Percentiles rank a stretch among this genome's conserved stretches.
Conservation (phyloP, 2,888 invertebrate genomes). For the Microctonus aethiopoides region DNA sequence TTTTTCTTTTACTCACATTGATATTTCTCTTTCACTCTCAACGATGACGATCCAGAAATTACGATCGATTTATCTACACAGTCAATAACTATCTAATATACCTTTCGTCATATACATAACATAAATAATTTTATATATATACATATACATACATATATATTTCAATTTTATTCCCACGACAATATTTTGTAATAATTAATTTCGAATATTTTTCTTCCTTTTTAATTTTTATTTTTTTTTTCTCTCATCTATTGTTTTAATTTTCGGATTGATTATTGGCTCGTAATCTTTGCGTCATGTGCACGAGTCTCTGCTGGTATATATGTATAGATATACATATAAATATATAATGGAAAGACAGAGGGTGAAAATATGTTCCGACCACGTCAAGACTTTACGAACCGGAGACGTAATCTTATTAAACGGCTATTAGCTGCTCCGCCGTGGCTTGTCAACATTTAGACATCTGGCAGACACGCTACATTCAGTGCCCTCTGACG, state of each 20-base stretch:
- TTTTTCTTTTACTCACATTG: no score
- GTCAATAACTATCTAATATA: slow-evolving; percentile 1
- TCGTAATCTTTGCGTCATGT: not conserved
- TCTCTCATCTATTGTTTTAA: not conserved
- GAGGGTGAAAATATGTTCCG: slow-evolving; percentile 53
- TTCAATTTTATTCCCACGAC: not conserved
- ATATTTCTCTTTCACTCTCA: not conserved
- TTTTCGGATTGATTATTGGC: not conserved
- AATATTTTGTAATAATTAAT: not conserved
- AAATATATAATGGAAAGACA: not conserved
- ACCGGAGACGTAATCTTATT: slow-evolving; percentile 65
- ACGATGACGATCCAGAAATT: slow-evolving; percentile 47
- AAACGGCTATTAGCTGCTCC: slow-evolving; percentile 65
- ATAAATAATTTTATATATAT: no score
- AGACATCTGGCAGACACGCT: slow-evolving; percentile 65
- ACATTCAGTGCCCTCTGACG: slow-evolving; percentile 59
- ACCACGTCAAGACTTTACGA: slow-evolving; percentile 61
- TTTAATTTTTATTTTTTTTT: not conserved
- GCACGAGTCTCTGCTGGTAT: no score
- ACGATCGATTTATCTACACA: not conserved
- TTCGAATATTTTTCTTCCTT: not conserved
- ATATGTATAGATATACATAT: not conserved
- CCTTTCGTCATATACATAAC: not conserved
- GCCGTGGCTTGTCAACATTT: slow-evolving; percentile 65
- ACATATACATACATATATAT: not conserved